Conservation (phyloP, 2,113 vertebrate species). For the Struthio camelus region DNA sequence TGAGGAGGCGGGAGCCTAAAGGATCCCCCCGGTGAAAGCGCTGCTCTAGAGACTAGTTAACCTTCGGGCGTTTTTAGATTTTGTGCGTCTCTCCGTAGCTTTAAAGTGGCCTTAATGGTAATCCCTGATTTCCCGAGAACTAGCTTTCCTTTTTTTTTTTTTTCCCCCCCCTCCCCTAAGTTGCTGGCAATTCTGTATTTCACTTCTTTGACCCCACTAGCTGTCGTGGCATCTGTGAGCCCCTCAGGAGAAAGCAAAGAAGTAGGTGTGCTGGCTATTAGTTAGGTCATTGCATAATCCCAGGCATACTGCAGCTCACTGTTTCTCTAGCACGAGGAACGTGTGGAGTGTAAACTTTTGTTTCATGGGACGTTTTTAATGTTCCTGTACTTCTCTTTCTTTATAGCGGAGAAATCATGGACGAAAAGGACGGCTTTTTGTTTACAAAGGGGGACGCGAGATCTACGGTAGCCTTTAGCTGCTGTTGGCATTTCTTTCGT, state of each 20-base stretch:
- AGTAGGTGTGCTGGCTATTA: background rate
- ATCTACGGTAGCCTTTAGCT: fast-evolving
- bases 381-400: background rate
- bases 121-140: too few relatives aligned
- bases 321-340: background rate
- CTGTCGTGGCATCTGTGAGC: background rate
- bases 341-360: fast-evolving
- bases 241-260: background rate
- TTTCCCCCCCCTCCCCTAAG: too few relatives aligned
- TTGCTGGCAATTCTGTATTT: background rate
- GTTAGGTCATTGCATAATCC: fast-evolving
- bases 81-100: background rate
- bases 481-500: background rate
- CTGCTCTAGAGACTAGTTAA: background rate
- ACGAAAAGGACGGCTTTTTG: background rate
- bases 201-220: background rate
- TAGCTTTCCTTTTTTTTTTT: background rate
- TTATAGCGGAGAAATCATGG: fast-evolving
- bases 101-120: background rate
- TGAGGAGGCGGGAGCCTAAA: background rate
- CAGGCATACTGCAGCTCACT: fast-evolving
- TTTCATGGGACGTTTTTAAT: background rate
- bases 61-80: too few relatives aligned
- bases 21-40: background rate
- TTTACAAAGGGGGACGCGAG: background rate